Base-by-base conservation (phyloP, 2,888 invertebrate genomes). In the Hymenopus coronatus region DNA sequence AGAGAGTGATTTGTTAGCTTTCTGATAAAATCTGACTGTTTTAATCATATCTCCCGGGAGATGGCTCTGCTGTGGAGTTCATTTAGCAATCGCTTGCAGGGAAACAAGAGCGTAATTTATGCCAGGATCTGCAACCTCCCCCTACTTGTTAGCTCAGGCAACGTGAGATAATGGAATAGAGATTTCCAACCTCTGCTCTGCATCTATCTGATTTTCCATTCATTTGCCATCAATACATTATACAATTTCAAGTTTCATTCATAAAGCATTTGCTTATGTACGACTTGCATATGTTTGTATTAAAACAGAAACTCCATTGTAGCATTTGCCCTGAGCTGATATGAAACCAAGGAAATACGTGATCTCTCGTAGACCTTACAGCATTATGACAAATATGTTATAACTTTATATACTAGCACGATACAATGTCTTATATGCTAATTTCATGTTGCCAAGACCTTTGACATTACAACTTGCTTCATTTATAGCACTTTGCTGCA, bases 1-100 rank as follows among this genome's bases (percentile, higher is more conserved):
- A 84, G 84, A 40, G 85, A 85, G 85, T 85, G 85, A 85, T 85
- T 85, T 85, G 85, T 85, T 46, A n/a, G 54, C n/a, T 85, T 85
- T 46, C 40, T 85, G 46, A 85, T 85, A 46, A 85, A n/a, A 85
- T 85, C 85, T 85, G 85, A 54, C 46, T 85, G 28, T 28, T 46
- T 46, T 85, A 85, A 85, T 85, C 85, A 85, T 46, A 85, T 85
- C 85, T 85, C 85, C 14, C 46, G 27, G 9, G 85, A 54, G 85
- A 46, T 46, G 2, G 14, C 46, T 85, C 85, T 8, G 25, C 46
- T 85, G 27, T 54, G 28, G 85, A 85, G 46, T 85, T 85, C 46
- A 85, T 85, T 85, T 85, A 85, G 85, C 27, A 30, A 85, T 85
- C 85, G 46, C 85, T 27, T 85, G n/a, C 33, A 33, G 84, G 33